Percentiles rank a stretch among this genome's conserved stretches.
Conservation (phyloP, 2,797 vertebrate species). For the Coregonus ussuriensis region DNA sequence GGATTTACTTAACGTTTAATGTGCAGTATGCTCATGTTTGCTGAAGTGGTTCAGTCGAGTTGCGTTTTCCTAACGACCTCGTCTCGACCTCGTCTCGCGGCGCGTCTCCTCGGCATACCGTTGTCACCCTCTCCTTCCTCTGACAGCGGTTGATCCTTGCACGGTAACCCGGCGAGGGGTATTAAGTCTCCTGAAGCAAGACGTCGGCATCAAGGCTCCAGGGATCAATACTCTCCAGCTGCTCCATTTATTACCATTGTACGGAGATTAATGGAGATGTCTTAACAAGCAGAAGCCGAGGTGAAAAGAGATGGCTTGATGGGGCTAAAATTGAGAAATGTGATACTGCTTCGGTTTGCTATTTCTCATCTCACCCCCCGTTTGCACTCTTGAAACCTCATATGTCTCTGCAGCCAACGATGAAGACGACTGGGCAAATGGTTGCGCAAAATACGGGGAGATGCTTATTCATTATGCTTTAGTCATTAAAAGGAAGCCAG, state of each 20-base stretch:
- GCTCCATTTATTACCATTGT: constrained; percentile 71
- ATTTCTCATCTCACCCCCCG: no score
- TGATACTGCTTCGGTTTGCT: constrained; percentile 26
- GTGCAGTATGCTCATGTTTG: no score
- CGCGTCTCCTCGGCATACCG: not conserved
- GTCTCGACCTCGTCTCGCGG: constrained; percentile 9
- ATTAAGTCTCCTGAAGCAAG: no score
- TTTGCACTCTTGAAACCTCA: constrained; percentile 54
- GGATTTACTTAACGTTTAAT: no score
- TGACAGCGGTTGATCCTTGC: no score
- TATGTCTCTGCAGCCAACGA: constrained; percentile 56
- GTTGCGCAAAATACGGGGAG: constrained; percentile 63
- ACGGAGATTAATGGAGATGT: constrained; percentile 75
- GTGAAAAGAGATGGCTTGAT: constrained; percentile 1
- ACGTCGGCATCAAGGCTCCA: no score
- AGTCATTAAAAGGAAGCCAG: constrained; percentile 58
- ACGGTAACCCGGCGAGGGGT: no score
- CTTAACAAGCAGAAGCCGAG: not conserved
- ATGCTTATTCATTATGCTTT: constrained; percentile 72
- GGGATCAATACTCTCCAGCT: constrained; percentile 69
- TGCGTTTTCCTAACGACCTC: no score
- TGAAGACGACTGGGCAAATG: constrained; percentile 50
- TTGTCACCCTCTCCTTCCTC: not conserved
- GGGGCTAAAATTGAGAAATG: constrained; percentile 50
- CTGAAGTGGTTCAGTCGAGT: no score